Conservation (phyloP, 2,113 vertebrate species). For the Callionymus lyra region DNA sequence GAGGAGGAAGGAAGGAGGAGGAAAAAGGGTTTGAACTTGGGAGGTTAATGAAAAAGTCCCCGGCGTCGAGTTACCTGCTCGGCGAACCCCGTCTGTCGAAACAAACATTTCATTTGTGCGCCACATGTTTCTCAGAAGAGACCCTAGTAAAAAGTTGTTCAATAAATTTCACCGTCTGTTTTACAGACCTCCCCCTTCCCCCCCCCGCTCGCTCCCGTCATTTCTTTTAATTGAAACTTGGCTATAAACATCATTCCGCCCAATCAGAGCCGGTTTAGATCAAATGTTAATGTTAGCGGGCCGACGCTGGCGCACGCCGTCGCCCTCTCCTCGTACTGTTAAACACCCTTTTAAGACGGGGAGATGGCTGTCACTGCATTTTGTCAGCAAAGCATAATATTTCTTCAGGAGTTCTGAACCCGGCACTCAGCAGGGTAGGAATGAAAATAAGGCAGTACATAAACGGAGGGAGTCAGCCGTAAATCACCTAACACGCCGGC, state of each 20-base stretch:
- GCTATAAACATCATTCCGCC: constrained; percentile 70
- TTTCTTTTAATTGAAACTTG: constrained; percentile 73
- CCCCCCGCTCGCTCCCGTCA: constrained; percentile 59
- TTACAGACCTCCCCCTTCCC: constrained; percentile 64
- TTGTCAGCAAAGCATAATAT: constrained; percentile 79
- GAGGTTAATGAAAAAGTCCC: constrained; percentile 68
- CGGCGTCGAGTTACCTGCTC: constrained; percentile 62
- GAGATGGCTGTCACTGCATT: constrained; percentile 77
- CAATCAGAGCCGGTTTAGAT: constrained; percentile 70
- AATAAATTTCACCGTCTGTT: constrained; percentile 70
- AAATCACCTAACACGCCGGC: constrained; percentile 70
- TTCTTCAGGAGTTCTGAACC: constrained; percentile 77
- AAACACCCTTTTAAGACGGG: constrained; percentile 67
- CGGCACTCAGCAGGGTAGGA: constrained; percentile 71
- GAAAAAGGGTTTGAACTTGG: constrained; percentile 58
- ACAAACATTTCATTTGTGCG: constrained; percentile 71
- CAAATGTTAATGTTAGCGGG: constrained; percentile 62
- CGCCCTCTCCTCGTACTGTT: constrained; percentile 64
- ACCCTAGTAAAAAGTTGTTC: constrained; percentile 69
- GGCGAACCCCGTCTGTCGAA: constrained; percentile 58
- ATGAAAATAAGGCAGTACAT: constrained; percentile 71
- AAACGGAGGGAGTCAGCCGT: constrained; percentile 68
- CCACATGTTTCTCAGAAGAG: constrained; percentile 65
- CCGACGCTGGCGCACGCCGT: constrained; percentile 61
- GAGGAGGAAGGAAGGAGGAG: constrained; percentile 11